A percentile compares a stretch with the other conserved stretches of the same genome.
Evolutionary conservation across 2,888 invertebrate species (phyloP).

Genomic region (Gibbula magus): DNA sequence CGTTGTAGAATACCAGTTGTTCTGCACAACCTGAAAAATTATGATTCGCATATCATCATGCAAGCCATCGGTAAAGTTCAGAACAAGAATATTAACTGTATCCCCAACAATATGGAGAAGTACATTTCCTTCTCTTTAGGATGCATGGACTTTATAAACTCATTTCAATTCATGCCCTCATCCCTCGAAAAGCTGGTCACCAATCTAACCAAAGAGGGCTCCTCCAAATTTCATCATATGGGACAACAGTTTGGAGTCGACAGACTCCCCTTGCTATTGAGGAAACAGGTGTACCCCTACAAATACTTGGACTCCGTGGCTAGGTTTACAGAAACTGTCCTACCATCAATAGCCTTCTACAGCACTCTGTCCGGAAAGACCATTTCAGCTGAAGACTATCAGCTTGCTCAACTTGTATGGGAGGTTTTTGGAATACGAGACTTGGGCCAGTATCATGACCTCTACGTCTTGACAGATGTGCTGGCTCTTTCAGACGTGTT

Average conservation of each 20-base stretch:
- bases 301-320: background rate
- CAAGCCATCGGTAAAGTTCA: background rate
- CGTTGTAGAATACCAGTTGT: background rate
- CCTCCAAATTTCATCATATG: background rate
- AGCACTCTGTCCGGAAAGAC: background rate
- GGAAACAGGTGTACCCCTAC: too few species aligned
- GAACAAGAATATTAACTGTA: background rate
- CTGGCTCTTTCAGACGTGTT: background rate
- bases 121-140: background rate
- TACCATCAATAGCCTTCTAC: background rate
- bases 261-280: background rate
- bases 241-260: too few species aligned
- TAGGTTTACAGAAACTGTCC: background rate
- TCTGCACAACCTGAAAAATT: background rate
- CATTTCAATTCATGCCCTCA: too few species aligned
- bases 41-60: background rate
- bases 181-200: background rate
- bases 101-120: background rate
- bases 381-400: background rate
- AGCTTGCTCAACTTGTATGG: too few species aligned
- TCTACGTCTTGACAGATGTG: background rate
- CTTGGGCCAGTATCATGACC: too few species aligned
- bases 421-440: too few species aligned
- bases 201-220: background rate
- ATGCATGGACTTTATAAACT: too few species aligned